These are phyloP conservation scores for Nymphalis c-album DNA, from an alignment of 2,888 invertebrate genomes.

Conservation along the genomic window DNA sequence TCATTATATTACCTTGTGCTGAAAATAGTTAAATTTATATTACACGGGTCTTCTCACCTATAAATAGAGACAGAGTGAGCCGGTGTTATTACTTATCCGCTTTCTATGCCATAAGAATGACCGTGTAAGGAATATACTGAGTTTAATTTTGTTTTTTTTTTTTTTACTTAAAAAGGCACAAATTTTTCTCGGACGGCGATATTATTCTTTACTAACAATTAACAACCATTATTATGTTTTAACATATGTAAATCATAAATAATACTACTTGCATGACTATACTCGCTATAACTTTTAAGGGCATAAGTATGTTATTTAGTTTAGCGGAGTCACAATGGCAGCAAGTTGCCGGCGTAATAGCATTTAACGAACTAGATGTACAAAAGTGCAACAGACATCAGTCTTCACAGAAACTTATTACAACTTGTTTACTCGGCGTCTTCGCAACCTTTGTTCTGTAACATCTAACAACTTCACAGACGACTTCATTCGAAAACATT, in stretches of 20 bases:
- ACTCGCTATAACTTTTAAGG: too few relatives aligned
- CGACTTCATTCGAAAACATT: conserved; percentile 22
- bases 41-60: neutral
- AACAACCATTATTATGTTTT: too few relatives aligned
- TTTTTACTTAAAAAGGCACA: too few relatives aligned
- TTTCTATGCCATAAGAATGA: too few relatives aligned
- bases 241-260: too few relatives aligned
- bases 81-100: too few relatives aligned
- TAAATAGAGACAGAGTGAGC: too few relatives aligned
- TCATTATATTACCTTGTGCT: neutral
- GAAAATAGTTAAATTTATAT: neutral
- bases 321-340: neutral
- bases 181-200: too few relatives aligned
- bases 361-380: conserved; percentile 16
- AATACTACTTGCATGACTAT: too few relatives aligned
- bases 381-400: conserved; percentile 35
- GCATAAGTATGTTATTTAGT: neutral
- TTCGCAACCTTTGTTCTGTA: conserved; percentile 65
- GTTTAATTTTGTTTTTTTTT: too few relatives aligned
- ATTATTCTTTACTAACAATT: too few relatives aligned
- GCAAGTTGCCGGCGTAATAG: conserved; percentile 14
- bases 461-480: conserved; percentile 40
- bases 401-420: conserved; percentile 59
- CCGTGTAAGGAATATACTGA: too few relatives aligned
- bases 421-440: conserved; percentile 74